Conservation (phyloP, 2,797 vertebrate species). For the Hydrocynus forskahlii region DNA sequence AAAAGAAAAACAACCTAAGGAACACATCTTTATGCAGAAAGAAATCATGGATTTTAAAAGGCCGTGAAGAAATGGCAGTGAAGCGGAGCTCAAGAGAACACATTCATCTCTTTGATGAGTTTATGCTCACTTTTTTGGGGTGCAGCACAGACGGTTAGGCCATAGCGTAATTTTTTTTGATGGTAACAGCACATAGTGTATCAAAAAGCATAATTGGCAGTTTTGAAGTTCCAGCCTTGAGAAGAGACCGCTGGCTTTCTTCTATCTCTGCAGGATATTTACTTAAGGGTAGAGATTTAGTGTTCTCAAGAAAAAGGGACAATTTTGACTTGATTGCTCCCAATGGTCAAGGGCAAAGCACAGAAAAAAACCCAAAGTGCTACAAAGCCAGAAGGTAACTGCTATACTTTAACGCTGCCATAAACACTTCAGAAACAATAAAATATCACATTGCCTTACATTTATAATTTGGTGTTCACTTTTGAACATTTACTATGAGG, state of each 20-base stretch:
- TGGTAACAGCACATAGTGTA: slow-evolving; percentile 50
- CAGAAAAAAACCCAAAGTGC: neutral
- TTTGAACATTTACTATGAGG: neutral
- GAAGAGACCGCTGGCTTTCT: slow-evolving; percentile 32
- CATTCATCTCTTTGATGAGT: slow-evolving; percentile 49
- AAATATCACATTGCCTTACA: neutral
- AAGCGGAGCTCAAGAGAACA: slow-evolving; percentile 61
- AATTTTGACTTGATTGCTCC: slow-evolving; percentile 29
- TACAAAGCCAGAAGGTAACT: slow-evolving; percentile 10
- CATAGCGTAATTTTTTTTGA: slow-evolving; percentile 52
- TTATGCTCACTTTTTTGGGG: slow-evolving; percentile 40
- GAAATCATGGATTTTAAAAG: slow-evolving; percentile 66
- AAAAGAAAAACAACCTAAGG: slow-evolving; percentile 42
- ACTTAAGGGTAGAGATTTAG: slow-evolving; percentile 34
- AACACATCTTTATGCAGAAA: slow-evolving; percentile 54
- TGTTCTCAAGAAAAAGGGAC: slow-evolving; percentile 34
- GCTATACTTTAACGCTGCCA: neutral
- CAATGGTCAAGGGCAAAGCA: neutral
- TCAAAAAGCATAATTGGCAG: slow-evolving; percentile 52
- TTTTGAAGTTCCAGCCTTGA: slow-evolving; percentile 42
- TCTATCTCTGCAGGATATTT: slow-evolving; percentile 39
- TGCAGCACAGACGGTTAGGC: slow-evolving; percentile 50
- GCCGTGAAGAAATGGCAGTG: slow-evolving; percentile 62
- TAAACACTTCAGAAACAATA: neutral
- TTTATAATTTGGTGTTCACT: neutral